Evolutionary conservation across 2,888 invertebrate genomes (phyloP).

Genomic region (Argynnis bischoffii): DNA sequence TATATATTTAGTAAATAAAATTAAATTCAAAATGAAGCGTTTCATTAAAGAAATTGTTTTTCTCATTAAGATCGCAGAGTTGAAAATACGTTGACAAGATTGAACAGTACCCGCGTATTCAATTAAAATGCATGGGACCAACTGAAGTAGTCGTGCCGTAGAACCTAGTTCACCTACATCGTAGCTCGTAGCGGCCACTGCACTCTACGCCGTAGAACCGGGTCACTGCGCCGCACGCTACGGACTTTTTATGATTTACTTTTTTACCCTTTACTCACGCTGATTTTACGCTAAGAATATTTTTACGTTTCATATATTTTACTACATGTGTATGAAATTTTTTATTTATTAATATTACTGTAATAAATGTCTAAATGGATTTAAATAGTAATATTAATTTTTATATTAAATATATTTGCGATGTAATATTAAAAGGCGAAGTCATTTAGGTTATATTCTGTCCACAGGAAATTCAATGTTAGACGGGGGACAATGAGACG

Average conservation of each 20-base stretch:
- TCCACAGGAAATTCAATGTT: slow-evolving; percentile 17
- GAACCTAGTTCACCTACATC: slow-evolving; percentile 46
- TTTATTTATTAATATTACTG: slow-evolving; percentile 7
- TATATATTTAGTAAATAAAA: slow-evolving; percentile 6
- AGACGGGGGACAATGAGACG: slow-evolving; percentile 11
- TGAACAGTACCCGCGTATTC: slow-evolving; percentile 21
- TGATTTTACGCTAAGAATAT: slow-evolving; percentile 25
- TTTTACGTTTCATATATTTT: slow-evolving; percentile 5
- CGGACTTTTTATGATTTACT: slow-evolving; percentile 43
- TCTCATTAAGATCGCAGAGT: slow-evolving; percentile 17
- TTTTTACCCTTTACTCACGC: slow-evolving; percentile 30
- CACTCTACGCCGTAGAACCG: slow-evolving; percentile 73
- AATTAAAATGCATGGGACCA: slow-evolving; percentile 26
- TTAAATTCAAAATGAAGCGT: slow-evolving; percentile 11
- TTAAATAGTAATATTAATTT: slow-evolving; percentile 9
- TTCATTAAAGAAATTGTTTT: slow-evolving; percentile 20
- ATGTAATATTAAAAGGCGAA: slow-evolving; percentile 7
- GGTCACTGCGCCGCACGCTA: slow-evolving; percentile 60
- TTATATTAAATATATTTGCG: not conserved
- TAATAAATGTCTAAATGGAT: slow-evolving; percentile 1
- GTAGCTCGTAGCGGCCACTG: slow-evolving; percentile 65
- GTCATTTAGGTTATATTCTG: slow-evolving; percentile 12
- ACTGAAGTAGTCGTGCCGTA: slow-evolving; percentile 36
- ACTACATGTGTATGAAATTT: slow-evolving; percentile 6
- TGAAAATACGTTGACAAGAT: slow-evolving; percentile 17